Percentiles rank a stretch among this genome's conserved stretches.
These are phyloP conservation scores for Galeruca laticollis DNA, from an alignment of 2,888 invertebrate genomes.

Conservation along the genomic window DNA sequence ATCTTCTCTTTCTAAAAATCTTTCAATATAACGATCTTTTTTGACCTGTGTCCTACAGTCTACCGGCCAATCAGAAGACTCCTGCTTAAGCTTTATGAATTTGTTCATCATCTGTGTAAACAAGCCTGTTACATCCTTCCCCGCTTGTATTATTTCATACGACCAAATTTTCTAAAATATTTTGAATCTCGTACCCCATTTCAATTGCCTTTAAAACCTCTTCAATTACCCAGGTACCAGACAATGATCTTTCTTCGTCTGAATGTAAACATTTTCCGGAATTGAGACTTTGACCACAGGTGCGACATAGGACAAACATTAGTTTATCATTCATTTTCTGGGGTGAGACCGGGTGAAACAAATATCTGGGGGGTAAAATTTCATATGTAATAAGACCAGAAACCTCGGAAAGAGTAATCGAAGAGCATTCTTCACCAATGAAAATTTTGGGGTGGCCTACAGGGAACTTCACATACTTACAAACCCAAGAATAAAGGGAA, in stretches of 20 bases:
- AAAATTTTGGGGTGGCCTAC: constrained; percentile 53
- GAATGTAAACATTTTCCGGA: constrained; percentile 56
- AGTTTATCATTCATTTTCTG: constrained; percentile 48
- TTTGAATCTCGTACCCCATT: constrained; percentile 56
- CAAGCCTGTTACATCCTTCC: constrained; percentile 50
- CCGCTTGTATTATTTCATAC: constrained; percentile 48
- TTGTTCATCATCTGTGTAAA: constrained; percentile 58
- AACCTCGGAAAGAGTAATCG: constrained; percentile 33
- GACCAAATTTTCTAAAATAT: constrained; percentile 41
- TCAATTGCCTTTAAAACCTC: constrained; percentile 58
- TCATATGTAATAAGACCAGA: constrained; percentile 46
- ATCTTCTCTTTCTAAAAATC: constrained; percentile 48
- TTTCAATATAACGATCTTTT: constrained; percentile 47
- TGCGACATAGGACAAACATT: constrained; percentile 60
- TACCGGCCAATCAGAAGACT: constrained; percentile 52
- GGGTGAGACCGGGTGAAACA: constrained; percentile 48
- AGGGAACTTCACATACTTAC: constrained; percentile 54
- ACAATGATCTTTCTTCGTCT: constrained; percentile 32
- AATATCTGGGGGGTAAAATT: constrained; percentile 44
- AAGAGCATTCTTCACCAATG: constrained; percentile 38
- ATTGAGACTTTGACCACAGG: constrained; percentile 53
- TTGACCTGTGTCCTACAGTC: constrained; percentile 45
- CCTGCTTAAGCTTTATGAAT: constrained; percentile 56
- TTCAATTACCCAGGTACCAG: constrained; percentile 42
- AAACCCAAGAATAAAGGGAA: constrained; percentile 49